A percentile compares a stretch with the other conserved stretches of the same genome.
Conservation (phyloP, 30 jellyfish, hydroid and myxozoan genomes). For the Hydractinia symbiolongicarpus region DNA sequence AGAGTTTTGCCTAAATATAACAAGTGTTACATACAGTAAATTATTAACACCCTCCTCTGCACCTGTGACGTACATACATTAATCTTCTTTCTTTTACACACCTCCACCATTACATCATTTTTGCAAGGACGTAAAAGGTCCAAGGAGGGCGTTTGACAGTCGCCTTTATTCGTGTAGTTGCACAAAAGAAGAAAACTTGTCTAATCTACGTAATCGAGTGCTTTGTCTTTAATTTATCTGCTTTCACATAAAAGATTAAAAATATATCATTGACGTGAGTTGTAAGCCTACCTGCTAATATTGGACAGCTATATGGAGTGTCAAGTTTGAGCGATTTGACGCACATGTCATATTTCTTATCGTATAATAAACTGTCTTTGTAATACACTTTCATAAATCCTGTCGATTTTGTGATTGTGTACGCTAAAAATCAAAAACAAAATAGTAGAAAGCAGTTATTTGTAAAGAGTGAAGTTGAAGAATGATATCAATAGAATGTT, state of each 20-base stretch:
- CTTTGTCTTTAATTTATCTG: too few species aligned
- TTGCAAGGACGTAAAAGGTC: too few species aligned
- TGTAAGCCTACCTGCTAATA: constrained; percentile 44
- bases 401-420: constrained; percentile 14
- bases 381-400: constrained; percentile 13
- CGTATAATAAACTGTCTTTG: constrained; percentile 47
- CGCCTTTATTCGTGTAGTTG: too few species aligned
- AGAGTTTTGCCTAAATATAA: constrained; percentile 44
- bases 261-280: neutral
- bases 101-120: too few species aligned
- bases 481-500: neutral
- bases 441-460: neutral
- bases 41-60: too few species aligned
- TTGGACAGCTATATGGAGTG: constrained; percentile 76
- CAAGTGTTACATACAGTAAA: neutral
- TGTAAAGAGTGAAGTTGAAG: neutral
- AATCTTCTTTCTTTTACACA: too few species aligned
- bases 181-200: too few species aligned
- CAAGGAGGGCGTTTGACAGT: too few species aligned
- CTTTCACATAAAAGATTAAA: too few species aligned
- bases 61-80: too few species aligned
- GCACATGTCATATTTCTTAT: constrained; percentile 67
- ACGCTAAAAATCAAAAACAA: neutral
- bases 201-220: too few species aligned
- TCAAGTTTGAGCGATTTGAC: constrained; percentile 60